A percentile compares a stretch with the other conserved stretches of the same genome.
Evolutionary conservation across 2,113 vertebrate genomes (phyloP).

Genomic region (Polypterus bichir): DNA sequence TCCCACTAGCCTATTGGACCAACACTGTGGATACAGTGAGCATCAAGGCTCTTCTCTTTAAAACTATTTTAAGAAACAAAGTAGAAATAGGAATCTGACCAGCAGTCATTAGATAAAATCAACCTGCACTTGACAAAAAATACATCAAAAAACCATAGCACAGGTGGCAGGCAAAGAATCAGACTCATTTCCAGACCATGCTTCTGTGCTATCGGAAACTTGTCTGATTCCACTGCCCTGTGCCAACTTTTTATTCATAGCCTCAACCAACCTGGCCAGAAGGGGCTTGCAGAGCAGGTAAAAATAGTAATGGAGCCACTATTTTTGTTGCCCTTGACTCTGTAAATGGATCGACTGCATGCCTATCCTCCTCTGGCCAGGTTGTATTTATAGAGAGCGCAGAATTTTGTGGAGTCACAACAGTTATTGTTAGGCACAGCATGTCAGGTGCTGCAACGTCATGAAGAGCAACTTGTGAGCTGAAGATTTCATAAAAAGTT

Average conservation of each 20-base stretch:
- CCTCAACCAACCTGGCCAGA: background rate
- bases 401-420: conserved; percentile 30
- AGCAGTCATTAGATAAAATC: too few relatives aligned
- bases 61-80: too few relatives aligned
- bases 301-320: conserved; percentile 27
- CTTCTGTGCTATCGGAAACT: conserved; percentile 23
- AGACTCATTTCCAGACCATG: background rate
- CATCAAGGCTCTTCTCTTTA: too few relatives aligned
- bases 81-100: too few relatives aligned
- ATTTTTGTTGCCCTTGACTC: conserved; percentile 24
- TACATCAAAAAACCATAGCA: background rate
- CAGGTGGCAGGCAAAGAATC: conserved; percentile 18
- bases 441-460: conserved; percentile 19
- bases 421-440: conserved; percentile 24
- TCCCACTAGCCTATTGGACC: too few relatives aligned
- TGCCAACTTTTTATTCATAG: conserved; percentile 15
- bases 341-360: conserved; percentile 14
- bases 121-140: too few relatives aligned
- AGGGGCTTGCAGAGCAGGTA: conserved; percentile 7
- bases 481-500: background rate
- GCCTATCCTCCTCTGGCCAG: conserved; percentile 19
- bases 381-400: conserved; percentile 24
- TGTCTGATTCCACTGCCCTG: conserved; percentile 23
- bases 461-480: conserved; percentile 3
- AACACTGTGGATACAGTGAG: too few relatives aligned